Conservation (phyloP, 1,140 invertebrate genomes). For the Nylanderia fulva region DNA sequence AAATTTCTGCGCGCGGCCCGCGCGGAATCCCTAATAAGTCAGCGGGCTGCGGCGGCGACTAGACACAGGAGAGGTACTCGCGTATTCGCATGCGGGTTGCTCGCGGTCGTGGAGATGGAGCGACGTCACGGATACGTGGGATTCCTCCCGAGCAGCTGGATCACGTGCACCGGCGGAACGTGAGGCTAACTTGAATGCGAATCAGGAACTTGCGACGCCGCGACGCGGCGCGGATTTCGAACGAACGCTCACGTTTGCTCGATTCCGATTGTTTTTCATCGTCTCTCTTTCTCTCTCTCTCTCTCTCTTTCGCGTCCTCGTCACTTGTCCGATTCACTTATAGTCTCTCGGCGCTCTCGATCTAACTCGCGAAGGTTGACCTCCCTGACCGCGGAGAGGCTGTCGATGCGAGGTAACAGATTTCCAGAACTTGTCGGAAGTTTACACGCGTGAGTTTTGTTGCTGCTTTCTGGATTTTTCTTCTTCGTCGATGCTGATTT, state of each 20-base stretch:
- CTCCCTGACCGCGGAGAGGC: too few relatives aligned
- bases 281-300: not conserved
- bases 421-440: not conserved
- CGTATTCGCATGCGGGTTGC: conserved; percentile 67
- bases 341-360: not conserved
- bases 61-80: conserved; percentile 69
- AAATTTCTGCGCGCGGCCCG: conserved; percentile 78
- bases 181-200: conserved; percentile 80
- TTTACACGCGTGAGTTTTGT: not conserved
- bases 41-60: conserved; percentile 54
- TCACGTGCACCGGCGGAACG: conserved; percentile 81
- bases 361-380: not conserved
- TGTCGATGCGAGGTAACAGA: not conserved
- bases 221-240: conserved; percentile 61
- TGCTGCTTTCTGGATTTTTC: not conserved
- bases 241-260: conserved; percentile 46
- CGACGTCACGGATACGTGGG: conserved; percentile 82
- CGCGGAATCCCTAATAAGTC: conserved; percentile 82
- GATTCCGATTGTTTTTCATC: conserved; percentile 67
- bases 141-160: conserved; percentile 82
- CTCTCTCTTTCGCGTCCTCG: not conserved
- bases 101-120: conserved; percentile 65
- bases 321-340: conserved; percentile 22
- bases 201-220: conserved; percentile 65
- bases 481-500: not conserved